These are phyloP conservation scores for Drosophila merina DNA, from an alignment of 2,888 invertebrate species.

Conservation along the genomic window DNA sequence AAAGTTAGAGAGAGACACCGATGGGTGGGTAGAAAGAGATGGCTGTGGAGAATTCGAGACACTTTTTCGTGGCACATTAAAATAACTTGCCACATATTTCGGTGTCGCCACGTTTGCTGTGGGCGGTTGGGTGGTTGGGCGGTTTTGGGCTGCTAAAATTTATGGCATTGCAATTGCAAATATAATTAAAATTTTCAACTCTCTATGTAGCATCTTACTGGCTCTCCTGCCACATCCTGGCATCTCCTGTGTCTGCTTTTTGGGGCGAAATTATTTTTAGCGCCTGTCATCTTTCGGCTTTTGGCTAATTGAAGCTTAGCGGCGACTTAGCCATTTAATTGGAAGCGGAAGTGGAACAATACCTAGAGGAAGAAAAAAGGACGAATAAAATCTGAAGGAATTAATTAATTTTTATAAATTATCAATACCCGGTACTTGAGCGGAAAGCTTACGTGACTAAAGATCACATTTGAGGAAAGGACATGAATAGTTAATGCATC, in stretches of 20 bases:
- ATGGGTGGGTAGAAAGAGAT: neutral
- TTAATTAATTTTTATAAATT: constrained; percentile 2
- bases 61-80: constrained; percentile 68
- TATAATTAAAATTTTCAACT: constrained; percentile 78
- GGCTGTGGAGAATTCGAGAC: constrained; percentile 29
- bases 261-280: constrained; percentile 55
- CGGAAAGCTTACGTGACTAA: constrained; percentile 20
- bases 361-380: neutral
- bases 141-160: constrained; percentile 59
- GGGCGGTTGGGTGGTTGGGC: neutral
- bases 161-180: constrained; percentile 79
- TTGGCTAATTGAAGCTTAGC: constrained; percentile 52
- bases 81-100: constrained; percentile 77
- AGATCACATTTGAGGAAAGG: neutral
- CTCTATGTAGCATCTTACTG: neutral
- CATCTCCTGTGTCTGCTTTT: constrained; percentile 15
- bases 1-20: neutral
- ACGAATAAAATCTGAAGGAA: neutral
- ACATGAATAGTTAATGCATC: constrained; percentile 31
- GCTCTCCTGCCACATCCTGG: too few species aligned
- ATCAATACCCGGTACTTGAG: neutral
- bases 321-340: constrained; percentile 43
- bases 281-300: constrained; percentile 43
- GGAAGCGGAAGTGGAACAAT: constrained; percentile 10
- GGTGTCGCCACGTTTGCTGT: constrained; percentile 47